phyloP scores from a whole-genome alignment of 1,140 invertebrate species.

The Carcinoscorpius rotundicauda region DNA sequence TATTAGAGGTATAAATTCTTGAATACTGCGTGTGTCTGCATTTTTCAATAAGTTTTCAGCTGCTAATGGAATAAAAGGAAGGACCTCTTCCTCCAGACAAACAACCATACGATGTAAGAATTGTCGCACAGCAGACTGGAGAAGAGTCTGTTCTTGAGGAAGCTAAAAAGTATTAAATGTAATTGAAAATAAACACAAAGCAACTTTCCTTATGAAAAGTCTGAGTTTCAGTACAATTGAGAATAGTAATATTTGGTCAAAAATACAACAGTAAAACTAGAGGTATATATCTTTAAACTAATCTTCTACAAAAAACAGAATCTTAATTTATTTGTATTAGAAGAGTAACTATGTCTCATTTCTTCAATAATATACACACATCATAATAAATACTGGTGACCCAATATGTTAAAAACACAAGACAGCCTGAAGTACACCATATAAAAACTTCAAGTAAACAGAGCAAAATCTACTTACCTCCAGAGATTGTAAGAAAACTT shows the following conservation, averaged over 20 bases:
- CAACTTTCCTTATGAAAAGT: not conserved
- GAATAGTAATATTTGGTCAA: no score
- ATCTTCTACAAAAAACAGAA: no score
- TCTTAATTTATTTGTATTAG: no score
- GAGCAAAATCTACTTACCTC: conserved; percentile 27
- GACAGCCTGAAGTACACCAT: no score
- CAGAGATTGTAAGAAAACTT: conserved; percentile 40
- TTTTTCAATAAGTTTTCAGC: conserved; percentile 39
- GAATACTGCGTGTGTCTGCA: conserved; percentile 35
- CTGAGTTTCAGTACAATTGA: no score
- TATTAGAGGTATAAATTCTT: conserved; percentile 46
- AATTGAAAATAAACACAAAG: not conserved
- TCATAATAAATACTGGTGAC: no score
- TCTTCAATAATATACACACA: no score
- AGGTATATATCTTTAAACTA: no score
- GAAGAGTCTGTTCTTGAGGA: conserved; percentile 24
- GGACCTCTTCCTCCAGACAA: conserved; percentile 43
- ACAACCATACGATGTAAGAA: conserved; percentile 48
- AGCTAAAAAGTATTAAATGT: conserved; percentile 15
- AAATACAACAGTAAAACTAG: no score
- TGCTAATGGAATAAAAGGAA: conserved; percentile 41
- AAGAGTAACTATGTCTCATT: no score
- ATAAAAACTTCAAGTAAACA: no score
- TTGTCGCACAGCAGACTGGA: conserved; percentile 39
- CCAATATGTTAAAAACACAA: no score